These are phyloP conservation scores for Drosophila busckii DNA, from an alignment of 1,140 invertebrate species.

Conservation along the genomic window DNA sequence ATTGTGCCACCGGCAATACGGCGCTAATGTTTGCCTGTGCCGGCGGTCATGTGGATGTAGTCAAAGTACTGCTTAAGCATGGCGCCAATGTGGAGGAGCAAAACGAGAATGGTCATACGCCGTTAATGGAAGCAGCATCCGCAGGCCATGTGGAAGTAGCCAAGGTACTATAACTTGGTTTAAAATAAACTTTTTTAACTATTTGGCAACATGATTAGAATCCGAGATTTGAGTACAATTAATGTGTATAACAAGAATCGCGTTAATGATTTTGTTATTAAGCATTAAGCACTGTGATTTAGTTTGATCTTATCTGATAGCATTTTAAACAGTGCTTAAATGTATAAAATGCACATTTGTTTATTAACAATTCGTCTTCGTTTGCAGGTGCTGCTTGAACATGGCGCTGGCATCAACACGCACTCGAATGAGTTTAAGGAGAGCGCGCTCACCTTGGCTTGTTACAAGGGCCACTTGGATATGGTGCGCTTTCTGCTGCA, in stretches of 20 bases:
- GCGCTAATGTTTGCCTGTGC: constrained; percentile 99
- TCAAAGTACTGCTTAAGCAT: constrained; percentile 91
- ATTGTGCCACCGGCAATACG: constrained; percentile 97
- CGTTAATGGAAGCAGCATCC: constrained; percentile 98
- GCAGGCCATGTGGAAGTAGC: constrained; percentile 97
- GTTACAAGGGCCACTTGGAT: constrained; percentile 98
- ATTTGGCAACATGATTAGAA: constrained; percentile 70
- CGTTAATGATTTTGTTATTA: constrained; percentile 61
- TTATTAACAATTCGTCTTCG: neutral
- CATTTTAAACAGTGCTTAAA: neutral
- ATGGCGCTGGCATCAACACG: constrained; percentile 98
- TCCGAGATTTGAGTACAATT: constrained; percentile 72
- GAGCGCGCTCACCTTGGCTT: constrained; percentile 95
- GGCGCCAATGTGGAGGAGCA: constrained; percentile 98
- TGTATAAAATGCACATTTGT: neutral
- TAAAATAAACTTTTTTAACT: neutral
- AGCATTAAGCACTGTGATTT: constrained; percentile 45
- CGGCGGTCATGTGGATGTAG: constrained; percentile 96
- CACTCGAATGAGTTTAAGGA: constrained; percentile 99
- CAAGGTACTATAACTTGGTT: constrained; percentile 80
- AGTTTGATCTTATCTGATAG: constrained; percentile 78
- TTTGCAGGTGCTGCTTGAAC: constrained; percentile 84
- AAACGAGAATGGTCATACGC: constrained; percentile 99
- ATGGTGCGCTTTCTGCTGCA: constrained; percentile 98
- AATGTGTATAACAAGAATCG: constrained; percentile 34